phyloP scores from a whole-genome alignment of 1,140 invertebrate genomes.

The Sminthurides bifidus region DNA sequence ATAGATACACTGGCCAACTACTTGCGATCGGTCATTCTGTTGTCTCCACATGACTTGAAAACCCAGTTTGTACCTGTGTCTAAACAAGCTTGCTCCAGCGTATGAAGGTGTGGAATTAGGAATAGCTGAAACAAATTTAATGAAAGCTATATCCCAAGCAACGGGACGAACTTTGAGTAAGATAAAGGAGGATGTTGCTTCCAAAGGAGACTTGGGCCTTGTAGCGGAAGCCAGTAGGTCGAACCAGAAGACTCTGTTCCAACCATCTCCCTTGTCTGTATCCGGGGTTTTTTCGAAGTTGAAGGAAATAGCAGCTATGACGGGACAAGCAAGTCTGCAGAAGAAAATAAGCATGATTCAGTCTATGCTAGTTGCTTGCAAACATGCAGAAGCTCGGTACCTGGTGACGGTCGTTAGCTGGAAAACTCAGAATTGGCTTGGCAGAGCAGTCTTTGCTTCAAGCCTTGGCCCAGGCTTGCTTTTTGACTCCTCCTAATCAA shows the following conservation, averaged over 20 bases:
- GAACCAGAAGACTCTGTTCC: constrained; percentile 78
- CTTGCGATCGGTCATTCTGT: constrained; percentile 77
- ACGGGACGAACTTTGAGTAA: constrained; percentile 76
- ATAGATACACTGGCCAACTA: constrained; percentile 90
- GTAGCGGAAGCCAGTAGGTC: constrained; percentile 81
- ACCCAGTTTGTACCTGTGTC: constrained; percentile 81
- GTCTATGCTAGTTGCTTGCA: constrained; percentile 81
- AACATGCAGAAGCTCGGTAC: constrained; percentile 78
- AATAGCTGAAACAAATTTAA: constrained; percentile 82
- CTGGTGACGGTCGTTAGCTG: constrained; percentile 81
- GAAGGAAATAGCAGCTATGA: constrained; percentile 78
- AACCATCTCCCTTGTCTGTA: constrained; percentile 51
- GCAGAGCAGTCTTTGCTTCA: constrained; percentile 89
- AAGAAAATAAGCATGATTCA: constrained; percentile 92
- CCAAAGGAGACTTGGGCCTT: constrained; percentile 79
- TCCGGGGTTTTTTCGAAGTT: constrained; percentile 69
- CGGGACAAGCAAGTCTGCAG: constrained; percentile 59
- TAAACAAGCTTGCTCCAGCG: constrained; percentile 89
- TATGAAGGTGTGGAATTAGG: constrained; percentile 86
- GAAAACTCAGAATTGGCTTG: constrained; percentile 90
- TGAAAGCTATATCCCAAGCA: constrained; percentile 87
- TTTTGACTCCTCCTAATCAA: constrained; percentile 55
- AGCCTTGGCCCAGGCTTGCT: constrained; percentile 75
- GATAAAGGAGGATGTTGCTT: constrained; percentile 67
- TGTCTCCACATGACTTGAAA: constrained; percentile 81